Evolutionary conservation across 2,113 vertebrate species (phyloP).

Genomic region (rat (Rattus norvegicus)): GRCr8 NC_086020.1:242533501-242534000

Average conservation of each 20-base stretch:
- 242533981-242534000: conserved; percentile 61
- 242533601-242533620: conserved; percentile 62
- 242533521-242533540: conserved; percentile 41
- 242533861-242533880: conserved; percentile 2
- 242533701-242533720: conserved; percentile 47
- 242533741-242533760: conserved; percentile 9
- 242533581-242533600: conserved; percentile 69
- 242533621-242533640: conserved; percentile 65
- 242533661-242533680: conserved; percentile 48
- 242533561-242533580: conserved; percentile 57
- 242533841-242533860: conserved; percentile 19
- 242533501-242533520: conserved; percentile 50
- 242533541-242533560: conserved; percentile 71
- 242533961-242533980: conserved; percentile 69
- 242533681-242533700: conserved; percentile 20
- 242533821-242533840: conserved; percentile 27
- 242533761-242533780: conserved; percentile 35
- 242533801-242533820: conserved; percentile 48
- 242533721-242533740: conserved; percentile 38
- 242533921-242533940: conserved; percentile 37
- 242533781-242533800: background rate
- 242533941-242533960: conserved; percentile 31
- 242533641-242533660: background rate
- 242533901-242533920: conserved; percentile 7
- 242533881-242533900: conserved; percentile 27